Evolutionary conservation across 1,140 invertebrate genomes (phyloP).

Genomic region (Myzus persicae): DNA sequence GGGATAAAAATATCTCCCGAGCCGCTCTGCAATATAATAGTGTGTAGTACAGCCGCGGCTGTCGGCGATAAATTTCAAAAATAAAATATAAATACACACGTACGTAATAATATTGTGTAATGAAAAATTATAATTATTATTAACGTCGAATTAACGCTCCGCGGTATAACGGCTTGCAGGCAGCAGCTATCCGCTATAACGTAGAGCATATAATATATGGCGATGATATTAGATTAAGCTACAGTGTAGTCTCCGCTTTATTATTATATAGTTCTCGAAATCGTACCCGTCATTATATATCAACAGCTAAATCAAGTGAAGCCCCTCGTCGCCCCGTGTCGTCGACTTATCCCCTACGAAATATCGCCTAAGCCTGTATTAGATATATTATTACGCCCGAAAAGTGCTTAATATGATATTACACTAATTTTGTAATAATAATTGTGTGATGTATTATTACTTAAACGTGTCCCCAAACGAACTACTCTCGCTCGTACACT

Average conservation of each 20-base stretch:
- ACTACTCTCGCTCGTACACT: background rate
- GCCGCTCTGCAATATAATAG: background rate
- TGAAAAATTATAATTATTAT: slow-evolving; percentile 7
- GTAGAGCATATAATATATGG: background rate
- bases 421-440: background rate
- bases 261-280: background rate
- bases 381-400: background rate
- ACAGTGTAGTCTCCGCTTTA: no score
- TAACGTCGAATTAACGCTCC: background rate
- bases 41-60: background rate
- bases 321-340: background rate
- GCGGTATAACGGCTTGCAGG: background rate
- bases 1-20: slow-evolving; percentile 18
- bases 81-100: background rate
- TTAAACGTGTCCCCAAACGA: background rate
- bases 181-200: no score
- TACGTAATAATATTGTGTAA: background rate
- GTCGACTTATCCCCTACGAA: background rate
- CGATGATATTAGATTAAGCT: no score
- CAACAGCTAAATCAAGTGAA: background rate
- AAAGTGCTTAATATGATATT: slow-evolving; percentile 11
- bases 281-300: background rate
- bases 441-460: background rate
- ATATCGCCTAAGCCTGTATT: background rate
- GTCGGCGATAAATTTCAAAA: slow-evolving; percentile 30